Evolutionary conservation across 2,888 invertebrate species (phyloP).

Genomic region (Resseliella maxima): DNA sequence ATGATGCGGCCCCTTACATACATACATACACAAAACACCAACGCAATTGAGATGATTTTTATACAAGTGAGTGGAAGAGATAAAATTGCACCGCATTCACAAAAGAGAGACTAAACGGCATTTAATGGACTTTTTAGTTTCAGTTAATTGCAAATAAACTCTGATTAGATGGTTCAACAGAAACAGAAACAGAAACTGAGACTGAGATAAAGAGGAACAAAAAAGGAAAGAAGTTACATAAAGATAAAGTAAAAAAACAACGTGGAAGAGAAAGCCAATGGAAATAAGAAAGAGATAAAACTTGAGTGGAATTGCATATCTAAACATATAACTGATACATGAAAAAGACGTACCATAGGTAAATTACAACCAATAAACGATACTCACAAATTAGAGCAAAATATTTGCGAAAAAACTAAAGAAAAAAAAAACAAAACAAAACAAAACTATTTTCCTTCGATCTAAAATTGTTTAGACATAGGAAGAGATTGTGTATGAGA

Average conservation of each 20-base stretch:
- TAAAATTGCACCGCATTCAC: not conserved
- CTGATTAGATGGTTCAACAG: not conserved
- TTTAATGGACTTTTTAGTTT: slow-evolving; percentile 33
- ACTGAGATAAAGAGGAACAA: not conserved
- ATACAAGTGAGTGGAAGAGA: not conserved
- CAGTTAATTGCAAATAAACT: not conserved
- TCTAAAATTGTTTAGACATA: no score
- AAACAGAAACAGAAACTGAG: no score
- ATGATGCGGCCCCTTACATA: not conserved
- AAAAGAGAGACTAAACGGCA: not conserved
- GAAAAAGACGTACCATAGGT: not conserved
- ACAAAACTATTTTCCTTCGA: no score
- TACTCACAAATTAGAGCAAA: not conserved
- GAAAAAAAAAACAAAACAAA: no score
- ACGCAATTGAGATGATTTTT: not conserved
- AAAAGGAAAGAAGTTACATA: no score
- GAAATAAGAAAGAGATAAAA: not conserved
- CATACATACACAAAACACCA: not conserved
- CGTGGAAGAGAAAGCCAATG: no score
- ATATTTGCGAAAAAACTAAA: not conserved
- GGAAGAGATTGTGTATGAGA: no score
- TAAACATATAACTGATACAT: not conserved
- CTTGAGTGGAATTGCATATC: not conserved
- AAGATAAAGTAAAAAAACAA: no score
- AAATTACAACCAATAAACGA: not conserved